Base-by-base conservation (phyloP, 2,888 invertebrate species). In the Lydus trimaculatus region DNA sequence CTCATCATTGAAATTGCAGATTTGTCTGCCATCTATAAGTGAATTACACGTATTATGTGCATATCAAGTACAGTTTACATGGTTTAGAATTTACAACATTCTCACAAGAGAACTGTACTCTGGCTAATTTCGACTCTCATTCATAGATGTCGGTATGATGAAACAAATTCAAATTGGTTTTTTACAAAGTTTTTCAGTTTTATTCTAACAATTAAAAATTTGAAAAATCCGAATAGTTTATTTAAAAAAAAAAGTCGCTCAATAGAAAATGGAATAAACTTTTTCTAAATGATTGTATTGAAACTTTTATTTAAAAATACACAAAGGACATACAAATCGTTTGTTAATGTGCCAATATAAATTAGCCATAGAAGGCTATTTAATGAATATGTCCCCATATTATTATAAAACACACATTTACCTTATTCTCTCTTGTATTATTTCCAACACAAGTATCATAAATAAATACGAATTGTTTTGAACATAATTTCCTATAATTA, bases 401-500 rank as follows among this genome's bases (percentile, higher is more conserved):
- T 62, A 15, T 36, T 62, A 33, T 11, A 15, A 25, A n/a, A 31
- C 4, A 17, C n/a, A 33, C 20, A 36, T 36, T 31, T 15, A n/a
- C 36, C 15, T 20, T 13, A 3, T 36, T 25, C 7, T 33, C 33
- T 0, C 9, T 36, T 61, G n/a, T 61, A 39, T 62, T 43, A 39
- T 15, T 43, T 36, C 62, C 43, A 39, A 43, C n/a, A 33, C 3
- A 39, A 15, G 17, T 25, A 4, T 31, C 61, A 65, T 71, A 67
- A 71, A 68, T 71, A 71, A 52, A 71, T 69, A 65, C 69, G 71
- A 69, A 71, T 71, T 69, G 69, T 66, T 71, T 71, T 66, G 68
- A 71, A 71, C 71, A 75, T 77, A 77, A 80, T 80, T 80, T 78
- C 78, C 77, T 75, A 76, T 80, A 80, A 80, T 80, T 79, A 80